A percentile compares a stretch with the other conserved stretches of the same genome.
phyloP scores from a whole-genome alignment of 1,140 invertebrate species.

The Lasioglossum baleicum region DNA sequence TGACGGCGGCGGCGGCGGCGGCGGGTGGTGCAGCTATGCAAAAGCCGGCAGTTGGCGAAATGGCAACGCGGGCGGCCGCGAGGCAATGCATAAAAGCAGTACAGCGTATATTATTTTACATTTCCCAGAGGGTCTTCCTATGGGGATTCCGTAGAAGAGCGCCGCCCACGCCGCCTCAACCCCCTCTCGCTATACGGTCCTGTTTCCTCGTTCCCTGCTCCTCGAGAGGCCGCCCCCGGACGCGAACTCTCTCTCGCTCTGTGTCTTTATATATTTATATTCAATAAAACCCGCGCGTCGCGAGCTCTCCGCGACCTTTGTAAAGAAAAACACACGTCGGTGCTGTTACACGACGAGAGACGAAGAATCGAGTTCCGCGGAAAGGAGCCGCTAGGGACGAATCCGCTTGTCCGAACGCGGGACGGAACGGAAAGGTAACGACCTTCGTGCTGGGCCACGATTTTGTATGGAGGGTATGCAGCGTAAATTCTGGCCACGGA shows the following conservation, averaged over 20 bases:
- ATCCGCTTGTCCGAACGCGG: not conserved
- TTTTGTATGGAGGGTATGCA: not conserved
- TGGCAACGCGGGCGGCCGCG: slow-evolving; percentile 49
- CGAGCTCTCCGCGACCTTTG: not conserved
- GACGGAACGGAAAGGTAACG: not conserved
- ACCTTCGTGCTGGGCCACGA: not conserved
- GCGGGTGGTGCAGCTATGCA: slow-evolving; percentile 40
- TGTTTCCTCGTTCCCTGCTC: slow-evolving; percentile 10
- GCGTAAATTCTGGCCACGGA: not conserved
- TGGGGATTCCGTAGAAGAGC: slow-evolving; percentile 18
- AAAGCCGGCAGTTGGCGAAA: slow-evolving; percentile 56
- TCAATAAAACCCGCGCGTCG: slow-evolving; percentile 29
- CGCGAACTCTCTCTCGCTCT: not conserved
- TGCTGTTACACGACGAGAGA: not conserved
- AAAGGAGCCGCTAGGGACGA: slow-evolving; percentile 13
- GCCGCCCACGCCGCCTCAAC: slow-evolving; percentile 10
- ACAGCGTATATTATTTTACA: slow-evolving; percentile 74
- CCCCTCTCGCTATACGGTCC: slow-evolving; percentile 13
- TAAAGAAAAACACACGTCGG: slow-evolving; percentile 1
- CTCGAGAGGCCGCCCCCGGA: too few species aligned
- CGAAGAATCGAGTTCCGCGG: slow-evolving; percentile 13
- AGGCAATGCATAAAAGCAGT: slow-evolving; percentile 64
- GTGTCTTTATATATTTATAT: slow-evolving; percentile 39
- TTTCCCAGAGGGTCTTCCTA: slow-evolving; percentile 61
- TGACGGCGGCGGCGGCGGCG: not conserved